phyloP scores from a whole-genome alignment of 2,797 vertebrate species.

The Furcifer pardalis region DNA sequence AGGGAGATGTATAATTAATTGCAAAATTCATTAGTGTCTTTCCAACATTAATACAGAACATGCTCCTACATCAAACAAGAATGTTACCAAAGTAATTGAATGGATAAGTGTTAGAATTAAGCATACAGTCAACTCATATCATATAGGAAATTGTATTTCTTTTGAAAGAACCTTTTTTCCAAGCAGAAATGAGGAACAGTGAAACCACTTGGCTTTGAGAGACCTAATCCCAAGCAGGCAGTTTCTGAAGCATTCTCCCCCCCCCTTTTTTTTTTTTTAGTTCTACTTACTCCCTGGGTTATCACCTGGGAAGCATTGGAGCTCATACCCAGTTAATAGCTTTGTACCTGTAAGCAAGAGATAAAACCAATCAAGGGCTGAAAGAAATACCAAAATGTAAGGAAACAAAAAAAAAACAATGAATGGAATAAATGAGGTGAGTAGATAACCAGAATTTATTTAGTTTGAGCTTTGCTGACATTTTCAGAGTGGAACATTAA shows the following conservation, averaged over 20 bases:
- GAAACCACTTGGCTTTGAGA: background rate
- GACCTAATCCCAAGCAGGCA: background rate
- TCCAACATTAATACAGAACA: conserved; percentile 1
- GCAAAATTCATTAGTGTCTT: conserved; percentile 20
- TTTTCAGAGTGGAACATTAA: background rate
- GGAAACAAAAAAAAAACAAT: background rate
- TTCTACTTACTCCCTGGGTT: background rate
- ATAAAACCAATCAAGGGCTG: too few relatives aligned
- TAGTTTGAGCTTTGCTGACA: background rate
- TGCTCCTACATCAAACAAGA: conserved; percentile 15
- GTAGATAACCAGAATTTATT: background rate
- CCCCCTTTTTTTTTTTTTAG: background rate
- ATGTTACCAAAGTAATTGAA: conserved; percentile 22
- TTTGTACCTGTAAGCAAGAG: background rate
- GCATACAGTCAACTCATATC: background rate
- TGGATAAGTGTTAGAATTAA: conserved; percentile 14
- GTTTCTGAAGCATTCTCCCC: background rate
- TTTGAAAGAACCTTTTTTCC: background rate
- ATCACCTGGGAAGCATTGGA: background rate
- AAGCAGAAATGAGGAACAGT: background rate
- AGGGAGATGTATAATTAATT: conserved; percentile 21
- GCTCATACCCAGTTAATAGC: background rate
- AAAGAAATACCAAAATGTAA: too few relatives aligned
- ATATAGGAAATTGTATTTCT: background rate
- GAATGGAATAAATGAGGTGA: background rate